phyloP scores from a whole-genome alignment of 2,113 vertebrate species.

The Cathartes aura region DNA sequence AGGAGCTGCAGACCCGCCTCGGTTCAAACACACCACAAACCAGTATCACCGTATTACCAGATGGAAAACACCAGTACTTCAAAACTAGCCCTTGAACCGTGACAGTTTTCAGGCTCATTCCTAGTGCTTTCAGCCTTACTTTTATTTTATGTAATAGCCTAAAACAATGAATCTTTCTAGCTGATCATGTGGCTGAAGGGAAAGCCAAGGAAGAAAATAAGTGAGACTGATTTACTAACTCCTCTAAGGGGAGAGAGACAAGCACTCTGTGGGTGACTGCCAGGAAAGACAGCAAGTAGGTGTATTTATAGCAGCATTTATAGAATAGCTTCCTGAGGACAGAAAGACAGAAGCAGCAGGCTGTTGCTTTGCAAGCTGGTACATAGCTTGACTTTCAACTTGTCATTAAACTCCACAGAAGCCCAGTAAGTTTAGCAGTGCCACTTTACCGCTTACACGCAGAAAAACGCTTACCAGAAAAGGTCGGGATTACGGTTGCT shows the following conservation, averaged over 20 bases:
- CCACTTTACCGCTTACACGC: neutral
- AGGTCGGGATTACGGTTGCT: accelerated
- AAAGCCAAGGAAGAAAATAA: neutral
- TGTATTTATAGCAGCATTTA: neutral
- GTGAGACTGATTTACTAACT: neutral
- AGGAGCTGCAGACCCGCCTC: neutral
- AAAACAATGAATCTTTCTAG: neutral
- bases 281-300: neutral
- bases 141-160: neutral
- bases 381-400: neutral
- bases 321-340: neutral
- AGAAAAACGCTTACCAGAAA: neutral
- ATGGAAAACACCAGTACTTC: neutral
- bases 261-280: neutral
- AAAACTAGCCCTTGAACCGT: neutral
- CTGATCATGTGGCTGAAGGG: neutral
- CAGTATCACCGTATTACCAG: neutral
- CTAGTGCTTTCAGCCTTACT: neutral
- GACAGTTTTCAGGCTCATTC: neutral
- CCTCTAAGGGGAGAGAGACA: neutral
- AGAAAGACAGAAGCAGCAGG: neutral
- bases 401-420: neutral
- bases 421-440: neutral
- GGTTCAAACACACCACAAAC: neutral
- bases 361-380: neutral